A percentile compares a stretch with the other conserved stretches of the same genome.
These are phyloP conservation scores for Anoura caudifer DNA, from an alignment of 2,113 vertebrate genomes.

Conservation along the genomic window DNA sequence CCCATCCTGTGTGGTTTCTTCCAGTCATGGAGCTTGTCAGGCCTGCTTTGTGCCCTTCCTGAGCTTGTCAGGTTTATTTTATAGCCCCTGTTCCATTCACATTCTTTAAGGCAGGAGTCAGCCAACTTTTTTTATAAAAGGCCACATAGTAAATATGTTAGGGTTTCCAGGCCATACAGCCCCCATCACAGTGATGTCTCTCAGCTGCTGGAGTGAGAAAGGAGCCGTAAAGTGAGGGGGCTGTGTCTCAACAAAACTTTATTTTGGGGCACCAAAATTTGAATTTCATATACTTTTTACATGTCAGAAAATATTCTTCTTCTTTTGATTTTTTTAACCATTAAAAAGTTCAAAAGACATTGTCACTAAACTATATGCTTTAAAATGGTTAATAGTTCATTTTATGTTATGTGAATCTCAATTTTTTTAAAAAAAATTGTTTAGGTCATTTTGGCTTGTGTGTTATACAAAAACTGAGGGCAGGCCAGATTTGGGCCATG, in stretches of 20 bases:
- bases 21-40: neutral
- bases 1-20: neutral
- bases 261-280: neutral
- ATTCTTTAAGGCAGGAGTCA: neutral
- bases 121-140: neutral
- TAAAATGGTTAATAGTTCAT: constrained; percentile 2
- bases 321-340: constrained; percentile 18
- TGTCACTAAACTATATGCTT: neutral
- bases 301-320: neutral
- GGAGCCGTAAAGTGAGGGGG: neutral
- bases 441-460: neutral
- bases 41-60: no score
- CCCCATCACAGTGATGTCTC: neutral
- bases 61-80: no score
- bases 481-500: neutral
- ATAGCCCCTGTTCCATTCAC: no score
- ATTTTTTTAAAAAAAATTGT: neutral
- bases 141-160: neutral
- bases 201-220: neutral
- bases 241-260: neutral
- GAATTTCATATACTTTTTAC: neutral
- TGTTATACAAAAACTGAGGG: neutral
- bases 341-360: neutral
- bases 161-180: neutral
- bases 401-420: constrained; percentile 22